phyloP scores from a whole-genome alignment of 2,797 vertebrate genomes.

The Nannoperca australis region DNA sequence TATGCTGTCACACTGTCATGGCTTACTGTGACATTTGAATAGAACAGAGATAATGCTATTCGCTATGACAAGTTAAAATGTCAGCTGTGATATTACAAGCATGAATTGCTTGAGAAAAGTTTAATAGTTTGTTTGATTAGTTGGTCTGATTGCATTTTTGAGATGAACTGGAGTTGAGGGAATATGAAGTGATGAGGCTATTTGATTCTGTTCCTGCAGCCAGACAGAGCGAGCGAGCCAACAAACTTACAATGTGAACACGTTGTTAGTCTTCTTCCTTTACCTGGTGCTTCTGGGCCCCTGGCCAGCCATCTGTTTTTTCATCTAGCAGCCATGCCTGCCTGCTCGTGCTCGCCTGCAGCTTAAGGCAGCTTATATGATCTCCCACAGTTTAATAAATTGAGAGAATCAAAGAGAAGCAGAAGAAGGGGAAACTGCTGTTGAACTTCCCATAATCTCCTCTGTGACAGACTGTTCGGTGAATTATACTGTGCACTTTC shows the following conservation, averaged over 20 bases:
- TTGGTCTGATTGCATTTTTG: neutral
- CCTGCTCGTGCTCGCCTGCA: conserved; percentile 64
- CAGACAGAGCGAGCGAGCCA: conserved; percentile 2
- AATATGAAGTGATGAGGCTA: conserved; percentile 16
- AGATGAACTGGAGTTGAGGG: neutral
- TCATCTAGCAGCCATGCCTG: conserved; percentile 28
- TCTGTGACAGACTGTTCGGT: conserved; percentile 7
- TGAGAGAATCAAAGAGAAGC: conserved; percentile 53
- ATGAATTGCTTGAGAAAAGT: conserved; percentile 2
- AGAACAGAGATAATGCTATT: neutral
- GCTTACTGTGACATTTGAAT: neutral
- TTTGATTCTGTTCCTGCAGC: conserved; percentile 31
- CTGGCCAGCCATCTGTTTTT: conserved; percentile 59
- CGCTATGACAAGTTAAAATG: neutral
- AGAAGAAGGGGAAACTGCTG: conserved; percentile 4
- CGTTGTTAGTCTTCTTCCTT: conserved; percentile 52
- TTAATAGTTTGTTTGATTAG: conserved; percentile 13
- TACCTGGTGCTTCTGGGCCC: conserved; percentile 52
- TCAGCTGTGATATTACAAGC: neutral
- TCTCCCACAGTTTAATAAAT: conserved; percentile 68
- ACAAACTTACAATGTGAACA: conserved; percentile 23
- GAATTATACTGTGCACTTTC: conserved; percentile 6
- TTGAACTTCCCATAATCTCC: conserved; percentile 31
- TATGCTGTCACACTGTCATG: neutral
- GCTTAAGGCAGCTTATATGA: conserved; percentile 60